These are phyloP conservation scores for Aphelenchoides fujianensis DNA, from an alignment of 1,140 invertebrate species.

Conservation along the genomic window DNA sequence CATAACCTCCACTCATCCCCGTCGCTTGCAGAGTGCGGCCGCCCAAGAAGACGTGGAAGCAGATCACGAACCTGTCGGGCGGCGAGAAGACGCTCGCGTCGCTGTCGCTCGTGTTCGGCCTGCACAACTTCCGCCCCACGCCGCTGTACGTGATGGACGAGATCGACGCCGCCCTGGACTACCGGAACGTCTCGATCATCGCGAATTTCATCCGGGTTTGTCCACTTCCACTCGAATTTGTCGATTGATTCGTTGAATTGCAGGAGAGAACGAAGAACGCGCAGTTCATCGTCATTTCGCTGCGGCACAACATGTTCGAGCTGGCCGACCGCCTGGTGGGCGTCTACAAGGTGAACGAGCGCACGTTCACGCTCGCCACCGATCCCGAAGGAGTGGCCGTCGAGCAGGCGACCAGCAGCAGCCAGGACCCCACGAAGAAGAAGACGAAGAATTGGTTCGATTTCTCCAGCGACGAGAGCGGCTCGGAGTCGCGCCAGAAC, in stretches of 20 bases:
- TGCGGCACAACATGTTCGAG: slow-evolving; percentile 97
- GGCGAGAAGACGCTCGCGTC: no score
- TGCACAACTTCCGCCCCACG: slow-evolving; percentile 96
- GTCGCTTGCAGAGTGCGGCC: no score
- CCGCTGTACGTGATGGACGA: slow-evolving; percentile 98
- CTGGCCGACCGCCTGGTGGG: slow-evolving; percentile 84
- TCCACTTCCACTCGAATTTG: no score
- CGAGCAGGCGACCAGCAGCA: background rate
- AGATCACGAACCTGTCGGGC: no score
- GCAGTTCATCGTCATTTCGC: slow-evolving; percentile 96
- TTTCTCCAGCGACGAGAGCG: no score
- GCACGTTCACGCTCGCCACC: background rate
- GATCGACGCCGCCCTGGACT: slow-evolving; percentile 97
- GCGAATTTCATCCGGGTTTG: slow-evolving; percentile 96
- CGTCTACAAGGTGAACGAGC: slow-evolving; percentile 75
- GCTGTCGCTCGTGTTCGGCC: slow-evolving; percentile 88
- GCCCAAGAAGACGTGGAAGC: no score
- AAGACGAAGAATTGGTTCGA: no score
- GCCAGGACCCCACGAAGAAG: no score
- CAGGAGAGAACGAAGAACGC: slow-evolving; percentile 95
- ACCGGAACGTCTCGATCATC: no score
- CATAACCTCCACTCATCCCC: no score
- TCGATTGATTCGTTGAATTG: no score
- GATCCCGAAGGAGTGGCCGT: background rate
- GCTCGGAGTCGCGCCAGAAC: no score